A percentile compares a stretch with the other conserved stretches of the same genome.
These are phyloP conservation scores for Octodonta nipae DNA, from an alignment of 2,888 invertebrate genomes.

Conservation along the genomic window DNA sequence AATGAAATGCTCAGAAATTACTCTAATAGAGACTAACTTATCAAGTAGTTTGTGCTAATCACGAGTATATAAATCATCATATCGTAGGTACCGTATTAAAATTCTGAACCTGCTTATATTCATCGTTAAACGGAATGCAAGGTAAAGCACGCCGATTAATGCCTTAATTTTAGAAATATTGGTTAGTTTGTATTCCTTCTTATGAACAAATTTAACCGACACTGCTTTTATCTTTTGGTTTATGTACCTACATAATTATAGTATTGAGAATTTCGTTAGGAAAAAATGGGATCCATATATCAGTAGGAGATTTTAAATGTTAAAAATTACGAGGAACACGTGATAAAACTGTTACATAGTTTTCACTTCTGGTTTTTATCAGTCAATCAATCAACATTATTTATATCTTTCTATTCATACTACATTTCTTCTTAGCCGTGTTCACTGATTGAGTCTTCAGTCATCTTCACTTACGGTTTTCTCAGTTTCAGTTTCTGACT, in stretches of 20 bases:
- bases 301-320: constrained; percentile 5
- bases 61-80: constrained; percentile 6
- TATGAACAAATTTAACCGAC: constrained; percentile 2
- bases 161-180: constrained; percentile 4
- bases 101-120: constrained; percentile 3
- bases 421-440: constrained; percentile 4
- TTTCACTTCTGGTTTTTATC: constrained; percentile 4
- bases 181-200: constrained; percentile 4
- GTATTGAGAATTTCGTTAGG: constrained; percentile 3
- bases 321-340: constrained; percentile 4
- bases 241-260: constrained; percentile 3
- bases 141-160: constrained; percentile 5
- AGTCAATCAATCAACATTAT: neutral
- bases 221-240: constrained; percentile 5
- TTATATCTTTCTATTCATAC: constrained; percentile 2
- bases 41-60: constrained; percentile 4
- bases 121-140: constrained; percentile 6
- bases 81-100: constrained; percentile 5
- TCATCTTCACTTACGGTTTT: constrained; percentile 5
- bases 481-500: constrained; percentile 3
- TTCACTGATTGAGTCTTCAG: constrained; percentile 5
- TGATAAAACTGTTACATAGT: constrained; percentile 3
- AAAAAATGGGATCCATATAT: constrained; percentile 5
- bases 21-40: constrained; percentile 5
- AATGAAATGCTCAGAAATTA: constrained; percentile 4